Evolutionary conservation across 2,888 invertebrate species (phyloP), one percentile per base, ranked within the genome.

Genomic region (Cylindroiulus punctatus): DNA sequence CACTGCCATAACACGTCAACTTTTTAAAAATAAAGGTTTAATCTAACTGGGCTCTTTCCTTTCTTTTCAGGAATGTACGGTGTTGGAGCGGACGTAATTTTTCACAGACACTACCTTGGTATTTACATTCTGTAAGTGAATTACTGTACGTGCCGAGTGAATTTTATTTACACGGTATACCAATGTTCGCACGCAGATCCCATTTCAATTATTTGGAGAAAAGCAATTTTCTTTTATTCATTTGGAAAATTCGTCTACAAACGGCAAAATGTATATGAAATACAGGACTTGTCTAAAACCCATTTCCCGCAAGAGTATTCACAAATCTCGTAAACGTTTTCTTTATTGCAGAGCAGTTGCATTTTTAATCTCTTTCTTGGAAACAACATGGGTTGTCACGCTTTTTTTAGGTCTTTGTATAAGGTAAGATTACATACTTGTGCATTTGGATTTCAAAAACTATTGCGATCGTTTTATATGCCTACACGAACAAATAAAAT

Each of bases 371-470:
- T 92, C 94, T 88, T 92, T 94, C 89, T 91, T 93, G 88, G 94
- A 94, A 91, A 92, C 93, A 86, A 93, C 93, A 87, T 94, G 94
- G 94, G 93, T 93, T 87, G 91, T 94, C 89, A 93, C 93, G 81
- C 91, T 94, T 87, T 94, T 94, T 90, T 91, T 94, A 87, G 93
- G 93, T 89, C 91, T 94, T 86, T 92, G 92, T 89, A 89, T 91
- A 88, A 92, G 92, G 92, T 92, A 90, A 90, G 91, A 90, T 36
- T 12, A 26, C 76, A 76, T 76, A 30, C n/a, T n/a, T n/a, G n/a
- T n/a, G n/a, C 30, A 44, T 44, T 12, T 65, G 52, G 52, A 65
- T 3, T 26, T 65, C 10, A 65, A 65, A 65, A 65, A 8, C 8
- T 65, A 65, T 26, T 10, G 26, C 22, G 26, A 65, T 26, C 22